phyloP scores from a whole-genome alignment of 2,797 vertebrate species.

The Halcyon leucocephala region DNA sequence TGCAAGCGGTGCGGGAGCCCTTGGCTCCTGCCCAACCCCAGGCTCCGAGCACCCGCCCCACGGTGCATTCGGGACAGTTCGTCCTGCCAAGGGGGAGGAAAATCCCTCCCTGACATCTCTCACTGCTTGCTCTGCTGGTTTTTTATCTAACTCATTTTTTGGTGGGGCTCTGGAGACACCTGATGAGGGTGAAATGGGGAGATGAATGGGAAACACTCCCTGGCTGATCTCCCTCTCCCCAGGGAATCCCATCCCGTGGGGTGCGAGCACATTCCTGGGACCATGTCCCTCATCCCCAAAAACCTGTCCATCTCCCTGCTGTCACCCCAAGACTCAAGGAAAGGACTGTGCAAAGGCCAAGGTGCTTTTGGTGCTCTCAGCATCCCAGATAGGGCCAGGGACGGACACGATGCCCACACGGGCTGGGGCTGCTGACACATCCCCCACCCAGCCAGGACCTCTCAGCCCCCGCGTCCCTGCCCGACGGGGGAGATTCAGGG shows the following conservation, averaged over 20 bases:
- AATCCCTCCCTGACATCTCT: not conserved
- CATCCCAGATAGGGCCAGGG: accelerated
- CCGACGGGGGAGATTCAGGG: accelerated
- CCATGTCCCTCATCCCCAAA: not conserved
- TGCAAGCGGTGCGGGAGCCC: not conserved
- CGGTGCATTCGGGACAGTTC: not conserved
- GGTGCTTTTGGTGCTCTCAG: not conserved
- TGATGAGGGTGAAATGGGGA: not conserved
- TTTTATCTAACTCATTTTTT: not conserved
- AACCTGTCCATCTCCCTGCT: not conserved
- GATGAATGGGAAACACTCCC: accelerated
- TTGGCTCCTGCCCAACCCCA: not conserved
- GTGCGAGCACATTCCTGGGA: not conserved
- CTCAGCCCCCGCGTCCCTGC: not conserved
- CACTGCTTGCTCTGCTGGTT: not conserved
- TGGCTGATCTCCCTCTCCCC: not conserved
- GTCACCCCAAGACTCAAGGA: not conserved
- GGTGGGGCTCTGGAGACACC: not conserved
- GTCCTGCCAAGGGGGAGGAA: not conserved
- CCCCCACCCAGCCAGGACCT: not conserved
- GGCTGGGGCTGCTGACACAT: not conserved
- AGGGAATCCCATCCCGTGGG: not conserved
- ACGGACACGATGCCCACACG: not conserved
- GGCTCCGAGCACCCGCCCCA: not conserved
- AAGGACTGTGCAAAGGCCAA: not conserved